Evolutionary conservation across 1,140 invertebrate genomes (phyloP).

Genomic region (Drosophila pallidifrons): DNA sequence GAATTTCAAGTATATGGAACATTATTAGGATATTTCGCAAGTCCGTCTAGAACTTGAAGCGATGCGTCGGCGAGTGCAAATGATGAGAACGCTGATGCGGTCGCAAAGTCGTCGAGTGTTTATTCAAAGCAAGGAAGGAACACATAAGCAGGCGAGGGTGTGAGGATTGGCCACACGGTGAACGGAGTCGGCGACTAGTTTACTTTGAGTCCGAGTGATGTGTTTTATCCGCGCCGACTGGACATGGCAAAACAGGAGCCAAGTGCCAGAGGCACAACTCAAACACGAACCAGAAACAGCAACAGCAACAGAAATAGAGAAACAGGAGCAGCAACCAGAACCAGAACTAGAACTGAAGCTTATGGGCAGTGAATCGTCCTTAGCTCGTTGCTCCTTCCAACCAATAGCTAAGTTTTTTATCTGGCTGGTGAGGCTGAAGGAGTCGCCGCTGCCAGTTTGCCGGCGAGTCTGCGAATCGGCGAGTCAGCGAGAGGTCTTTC

Average conservation of each 20-base stretch:
- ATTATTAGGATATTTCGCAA: not conserved
- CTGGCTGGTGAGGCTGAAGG: conserved; percentile 47
- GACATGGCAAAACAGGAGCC: conserved; percentile 66
- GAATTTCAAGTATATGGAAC: too few species aligned
- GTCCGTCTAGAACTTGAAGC: conserved; percentile 17
- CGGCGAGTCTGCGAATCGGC: not conserved
- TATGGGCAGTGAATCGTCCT: conserved; percentile 18
- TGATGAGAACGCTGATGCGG: conserved; percentile 49
- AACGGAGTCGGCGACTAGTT: conserved; percentile 56
- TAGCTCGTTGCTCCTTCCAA: conserved; percentile 58
- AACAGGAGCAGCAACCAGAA: conserved; percentile 53
- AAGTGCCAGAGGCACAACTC: conserved; percentile 3
- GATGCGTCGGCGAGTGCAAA: conserved; percentile 48
- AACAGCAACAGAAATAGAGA: too few species aligned
- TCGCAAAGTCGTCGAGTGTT: conserved; percentile 67
- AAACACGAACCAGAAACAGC: conserved; percentile 15
- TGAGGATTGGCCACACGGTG: not conserved
- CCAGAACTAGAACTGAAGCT: conserved; percentile 27
- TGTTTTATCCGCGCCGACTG: conserved; percentile 52
- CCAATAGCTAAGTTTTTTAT: conserved; percentile 71
- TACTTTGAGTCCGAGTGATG: conserved; percentile 56
- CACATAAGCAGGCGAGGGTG: not conserved
- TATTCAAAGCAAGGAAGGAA: conserved; percentile 56
- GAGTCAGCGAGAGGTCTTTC: conserved; percentile 71
- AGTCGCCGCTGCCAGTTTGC: conserved; percentile 52